A percentile compares a stretch with the other conserved stretches of the same genome.
Evolutionary conservation across 1,140 invertebrate species (phyloP).

Genomic region (Monomorium pharaonis): DNA sequence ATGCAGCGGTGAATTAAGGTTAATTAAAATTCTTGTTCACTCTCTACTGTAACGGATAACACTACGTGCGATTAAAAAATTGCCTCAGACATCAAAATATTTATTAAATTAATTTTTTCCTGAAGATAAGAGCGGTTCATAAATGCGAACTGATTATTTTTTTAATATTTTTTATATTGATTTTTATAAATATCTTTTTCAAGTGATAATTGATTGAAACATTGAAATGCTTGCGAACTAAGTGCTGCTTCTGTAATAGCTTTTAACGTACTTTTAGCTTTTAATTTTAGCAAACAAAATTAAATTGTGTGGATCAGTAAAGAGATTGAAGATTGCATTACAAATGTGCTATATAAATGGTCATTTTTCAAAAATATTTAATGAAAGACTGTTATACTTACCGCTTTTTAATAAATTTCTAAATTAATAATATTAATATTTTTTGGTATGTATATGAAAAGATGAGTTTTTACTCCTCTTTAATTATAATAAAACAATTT

Average conservation of each 20-base stretch:
- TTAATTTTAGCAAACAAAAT: slow-evolving; percentile 49
- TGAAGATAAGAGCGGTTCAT: not conserved
- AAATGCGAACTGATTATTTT: not conserved
- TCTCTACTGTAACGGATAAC: slow-evolving; percentile 10
- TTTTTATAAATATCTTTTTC: slow-evolving; percentile 27
- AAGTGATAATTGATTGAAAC: slow-evolving; percentile 47
- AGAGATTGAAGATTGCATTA: slow-evolving; percentile 3
- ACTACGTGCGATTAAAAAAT: not conserved
- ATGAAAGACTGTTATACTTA: not conserved
- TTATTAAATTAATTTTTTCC: not conserved
- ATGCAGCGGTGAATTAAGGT: slow-evolving; percentile 45
- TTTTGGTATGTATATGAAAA: not conserved
- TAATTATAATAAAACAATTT: not conserved
- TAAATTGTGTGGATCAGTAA: slow-evolving; percentile 1
- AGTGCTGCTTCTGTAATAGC: slow-evolving; percentile 30
- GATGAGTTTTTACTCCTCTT: not conserved
- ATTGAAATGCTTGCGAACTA: slow-evolving; percentile 45
- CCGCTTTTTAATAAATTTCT: not conserved
- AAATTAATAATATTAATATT: not conserved
- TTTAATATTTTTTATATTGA: slow-evolving; percentile 17
- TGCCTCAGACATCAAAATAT: not conserved
- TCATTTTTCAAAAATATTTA: slow-evolving; percentile 39
- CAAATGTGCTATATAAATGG: slow-evolving; percentile 34
- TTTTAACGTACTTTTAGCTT: too few species aligned
- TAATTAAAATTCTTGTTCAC: slow-evolving; percentile 44